Evolutionary conservation across 2,797 vertebrate species (phyloP), one percentile per base, ranked within the genome.

Genomic region (Peromyscus aztecus): DNA sequence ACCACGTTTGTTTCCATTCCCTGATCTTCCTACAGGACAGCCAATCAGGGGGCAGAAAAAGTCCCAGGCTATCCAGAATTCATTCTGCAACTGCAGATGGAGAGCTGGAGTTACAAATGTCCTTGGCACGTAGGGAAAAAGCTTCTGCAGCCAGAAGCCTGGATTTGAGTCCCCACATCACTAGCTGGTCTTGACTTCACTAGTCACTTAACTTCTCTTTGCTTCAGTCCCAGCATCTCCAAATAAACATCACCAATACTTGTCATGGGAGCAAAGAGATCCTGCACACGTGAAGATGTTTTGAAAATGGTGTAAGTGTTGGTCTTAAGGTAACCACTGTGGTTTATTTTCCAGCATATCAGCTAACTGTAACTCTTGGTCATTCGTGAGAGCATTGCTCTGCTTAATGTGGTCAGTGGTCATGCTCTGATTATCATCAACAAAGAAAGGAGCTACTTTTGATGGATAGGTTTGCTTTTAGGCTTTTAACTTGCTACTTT

Each of bases 41-140:
- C 2, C 59, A 49, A 73, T n/a, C 19, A 34, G 9, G 6, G 16
- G 24, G 29, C 73, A 37, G 2, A 73, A 29, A 37, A 90, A 55
- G n/a, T 57, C 83, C 55, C 78, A 73, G 49, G 71, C 76, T 89
- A 57, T 85, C 63, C 61, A 89, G n/a, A 75, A 86, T 82, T 77
- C 67, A 85, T 81, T 95, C 61, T 82, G 17, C 43, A 59, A 17
- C 46, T 85, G 40, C 49, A 96, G 92, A 86, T 57, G 49, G 65
- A 88, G 4, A 21, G 59, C 34, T 83, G 14, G 23, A 55, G 29
- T 13, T 87, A 1, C 16, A 55, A 52, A n/a, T 85, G 80, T 81
- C n/a, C 55, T 89, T 94, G 59, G 52, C 73, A 73, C 49, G 29
- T 19, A 52, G 31, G 43, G 52, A 92, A 90, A 90, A 55, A 7